Conservation (phyloP, 2,888 invertebrate species). For the Phrixothrix hirtus region DNA sequence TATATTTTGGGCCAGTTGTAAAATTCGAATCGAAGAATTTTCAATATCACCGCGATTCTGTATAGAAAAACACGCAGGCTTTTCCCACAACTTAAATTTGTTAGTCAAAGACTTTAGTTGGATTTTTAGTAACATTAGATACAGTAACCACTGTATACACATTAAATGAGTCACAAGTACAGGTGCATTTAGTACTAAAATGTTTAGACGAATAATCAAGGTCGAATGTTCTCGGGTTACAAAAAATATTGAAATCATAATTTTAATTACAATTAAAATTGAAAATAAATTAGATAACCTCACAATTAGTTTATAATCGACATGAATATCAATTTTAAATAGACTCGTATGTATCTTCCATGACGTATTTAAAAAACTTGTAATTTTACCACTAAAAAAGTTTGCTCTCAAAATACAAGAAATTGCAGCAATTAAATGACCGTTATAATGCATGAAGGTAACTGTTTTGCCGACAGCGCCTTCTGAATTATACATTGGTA, state of each 20-base stretch:
- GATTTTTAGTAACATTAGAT: background rate
- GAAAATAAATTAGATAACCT: background rate
- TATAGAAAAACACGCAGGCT: background rate
- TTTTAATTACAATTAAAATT: background rate
- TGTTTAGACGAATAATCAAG: background rate
- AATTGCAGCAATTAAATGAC: conserved; percentile 4
- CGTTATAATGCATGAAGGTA: conserved; percentile 5
- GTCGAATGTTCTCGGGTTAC: background rate
- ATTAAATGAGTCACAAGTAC: conserved; percentile 1
- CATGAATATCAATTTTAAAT: background rate
- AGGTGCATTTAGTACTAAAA: conserved; percentile 1
- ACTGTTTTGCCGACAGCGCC: conserved; percentile 3
- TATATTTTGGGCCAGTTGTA: background rate
- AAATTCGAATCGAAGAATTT: background rate
- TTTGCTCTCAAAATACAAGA: background rate
- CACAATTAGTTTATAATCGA: conserved; percentile 3
- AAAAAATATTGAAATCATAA: background rate
- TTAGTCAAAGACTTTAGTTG: conserved; percentile 1
- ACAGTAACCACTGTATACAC: conserved; percentile 9
- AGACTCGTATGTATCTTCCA: background rate
- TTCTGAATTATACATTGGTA: background rate
- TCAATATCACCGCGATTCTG: no score
- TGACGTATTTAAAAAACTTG: conserved; percentile 2
- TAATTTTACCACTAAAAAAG: background rate
- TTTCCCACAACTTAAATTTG: conserved; percentile 1